Percentiles rank a stretch among this genome's conserved stretches.
Conservation (phyloP, 2,113 vertebrate genomes). For the Vireo altiloquus region DNA sequence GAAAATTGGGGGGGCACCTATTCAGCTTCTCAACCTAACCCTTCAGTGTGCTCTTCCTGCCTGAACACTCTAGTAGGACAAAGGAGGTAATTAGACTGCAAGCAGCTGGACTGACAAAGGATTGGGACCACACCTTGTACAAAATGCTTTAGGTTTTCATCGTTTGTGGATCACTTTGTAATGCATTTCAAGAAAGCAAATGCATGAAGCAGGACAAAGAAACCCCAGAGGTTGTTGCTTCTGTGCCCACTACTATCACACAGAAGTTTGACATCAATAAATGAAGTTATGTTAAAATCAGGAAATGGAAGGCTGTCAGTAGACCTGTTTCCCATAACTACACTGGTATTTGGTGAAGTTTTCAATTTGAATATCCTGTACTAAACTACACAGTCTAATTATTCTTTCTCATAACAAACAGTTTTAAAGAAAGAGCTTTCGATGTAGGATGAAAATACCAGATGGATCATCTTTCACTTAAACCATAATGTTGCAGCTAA, state of each 20-base stretch:
- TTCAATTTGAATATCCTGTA: background rate
- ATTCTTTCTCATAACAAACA: background rate
- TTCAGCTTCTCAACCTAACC: background rate
- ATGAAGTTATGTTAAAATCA: background rate
- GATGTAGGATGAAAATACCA: conserved; percentile 14
- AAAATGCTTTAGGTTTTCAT: background rate
- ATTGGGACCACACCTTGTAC: background rate
- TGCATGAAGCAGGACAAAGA: background rate
- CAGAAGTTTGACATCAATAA: background rate
- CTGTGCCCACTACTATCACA: background rate
- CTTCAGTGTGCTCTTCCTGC: background rate
- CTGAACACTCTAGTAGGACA: background rate
- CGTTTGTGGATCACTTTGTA: background rate
- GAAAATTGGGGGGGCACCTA: background rate
- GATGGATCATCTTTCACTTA: conserved; percentile 15
- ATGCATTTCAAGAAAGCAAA: background rate
- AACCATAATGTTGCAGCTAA: background rate
- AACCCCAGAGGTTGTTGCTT: background rate
- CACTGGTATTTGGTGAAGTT: background rate
- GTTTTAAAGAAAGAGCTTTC: background rate
- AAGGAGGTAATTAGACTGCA: background rate
- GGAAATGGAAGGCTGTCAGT: background rate
- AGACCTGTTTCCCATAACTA: background rate
- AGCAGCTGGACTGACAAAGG: background rate
- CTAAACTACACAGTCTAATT: background rate